Base-by-base conservation (phyloP, 1,140 invertebrate species). In the Heliconius melpomene region DNA sequence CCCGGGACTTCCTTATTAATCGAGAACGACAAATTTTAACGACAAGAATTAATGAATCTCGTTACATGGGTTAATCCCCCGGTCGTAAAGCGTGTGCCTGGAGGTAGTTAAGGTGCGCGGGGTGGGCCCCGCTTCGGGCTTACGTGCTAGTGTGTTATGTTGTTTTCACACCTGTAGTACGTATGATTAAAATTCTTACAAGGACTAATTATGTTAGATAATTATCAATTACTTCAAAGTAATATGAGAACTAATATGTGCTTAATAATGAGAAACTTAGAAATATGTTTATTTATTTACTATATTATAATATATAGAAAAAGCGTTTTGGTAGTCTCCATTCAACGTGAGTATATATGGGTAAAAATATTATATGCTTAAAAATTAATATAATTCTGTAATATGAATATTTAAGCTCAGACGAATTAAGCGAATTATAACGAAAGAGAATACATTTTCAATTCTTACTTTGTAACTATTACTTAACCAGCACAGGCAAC, bases 11-110 rank as follows among this genome's bases (percentile, higher is more conserved):
- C 91, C 93, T 95, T 95, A 95, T 95, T 95, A 95, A 95, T 95
- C 91, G 94, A 92, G 93, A 94, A 95, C 93, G 93, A 95, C 94
- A 95, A 95, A 95, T 95, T 95, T 95, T 95, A 95, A 95, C 94
- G 94, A 95, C 94, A 95, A 94, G 91, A 95, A 95, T 94, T 95
- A 95, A 95, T 95, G 94, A 94, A 94, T 95, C 94, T 95, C 94
- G 93, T 95, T 95, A 95, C 93, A 93, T 88, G 94, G 94, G 94
- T 95, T 95, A 95, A 95, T 95, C 94, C 92, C 90, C 87, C 88
- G 92, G 84, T 94, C 94, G 94, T 95, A 94, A 94, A 94, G 91
- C 91, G 92, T 91, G 82, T 89, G 89, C 91, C 90, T 86, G 87
- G 87, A 89, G 89, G 88, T 90, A 90, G 89, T 92, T 89, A 94